Base-by-base conservation (phyloP, 2,888 invertebrate genomes). In the Cartodere bifasciata region DNA sequence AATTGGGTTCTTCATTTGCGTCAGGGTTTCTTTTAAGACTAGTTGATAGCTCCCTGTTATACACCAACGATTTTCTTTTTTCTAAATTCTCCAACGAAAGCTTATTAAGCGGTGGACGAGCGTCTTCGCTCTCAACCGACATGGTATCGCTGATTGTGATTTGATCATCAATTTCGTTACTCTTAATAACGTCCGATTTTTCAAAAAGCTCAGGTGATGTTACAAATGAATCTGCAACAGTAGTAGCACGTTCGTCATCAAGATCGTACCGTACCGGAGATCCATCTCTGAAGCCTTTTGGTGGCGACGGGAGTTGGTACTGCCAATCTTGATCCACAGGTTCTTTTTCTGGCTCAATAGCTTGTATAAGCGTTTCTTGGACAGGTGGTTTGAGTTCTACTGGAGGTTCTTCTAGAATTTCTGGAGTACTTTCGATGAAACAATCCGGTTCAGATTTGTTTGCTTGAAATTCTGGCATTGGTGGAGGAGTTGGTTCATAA, bases 221-320 rank as follows among this genome's bases (percentile, higher is more conserved):
- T 11, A 61, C 54, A n/a, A 60, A 55, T 1, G 58, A 58, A 38
- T 59, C 57, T 2, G 48, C 44, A n/a, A 42, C 31, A 4, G 44
- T 38, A 17, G 29, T 30, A n/a, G 22, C 10, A 10, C 27, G 22
- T 15, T 44, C 44, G 5, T 42, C 42, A 6, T 39, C 31, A 22
- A 44, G 47, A 4, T 47, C 44, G 16, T 46, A 37, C 38, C 41
- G 47, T 6, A 44, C 43, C 4, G 61, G 58, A 42, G 54, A 56
- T 4, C 49, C 41, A 39, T 72, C 71, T 28, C 68, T 53, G 47
- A 72, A 68, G 10, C 65, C 66, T 29, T 63, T 65, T 2, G 73
- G 73, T 2, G 73, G 73, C 1, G 70, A 70, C 1, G 73, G 73
- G 23, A 72, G 53, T 38, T 64, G 60, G 55, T 70, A 64, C 47